Conservation (phyloP, 2,888 invertebrate genomes). For the Tetramorium bicarinatum region DNA sequence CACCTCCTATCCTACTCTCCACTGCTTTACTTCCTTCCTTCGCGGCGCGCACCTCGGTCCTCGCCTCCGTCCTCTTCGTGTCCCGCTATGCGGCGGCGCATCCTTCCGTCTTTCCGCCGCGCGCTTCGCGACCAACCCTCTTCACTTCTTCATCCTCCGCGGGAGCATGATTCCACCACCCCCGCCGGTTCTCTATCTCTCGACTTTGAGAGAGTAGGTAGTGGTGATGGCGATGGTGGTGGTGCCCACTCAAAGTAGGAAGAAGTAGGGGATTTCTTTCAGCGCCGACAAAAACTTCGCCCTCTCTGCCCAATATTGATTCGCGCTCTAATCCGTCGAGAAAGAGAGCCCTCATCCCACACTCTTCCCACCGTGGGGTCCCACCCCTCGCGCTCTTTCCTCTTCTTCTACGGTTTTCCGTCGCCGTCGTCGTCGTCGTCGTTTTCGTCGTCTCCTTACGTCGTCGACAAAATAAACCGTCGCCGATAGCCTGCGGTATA, state of each 20-base stretch:
- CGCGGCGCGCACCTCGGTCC: constrained; percentile 60
- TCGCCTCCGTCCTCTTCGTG: constrained; percentile 46
- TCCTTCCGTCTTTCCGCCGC: constrained; percentile 59
- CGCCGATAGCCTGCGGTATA: constrained; percentile 74
- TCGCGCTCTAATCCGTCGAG: constrained; percentile 84
- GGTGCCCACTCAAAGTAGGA: constrained; percentile 73
- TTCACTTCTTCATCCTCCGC: constrained; percentile 50
- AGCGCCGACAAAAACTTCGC: constrained; percentile 84
- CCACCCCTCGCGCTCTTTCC: constrained; percentile 9
- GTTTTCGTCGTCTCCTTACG: constrained; percentile 72
- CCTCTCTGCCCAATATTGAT: constrained; percentile 86
- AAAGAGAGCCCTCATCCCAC: constrained; percentile 67
- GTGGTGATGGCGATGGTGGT: constrained; percentile 23
- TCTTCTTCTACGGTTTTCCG: constrained; percentile 34
- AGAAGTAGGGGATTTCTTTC: constrained; percentile 82
- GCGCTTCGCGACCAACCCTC: constrained; percentile 54
- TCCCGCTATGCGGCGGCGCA: constrained; percentile 47
- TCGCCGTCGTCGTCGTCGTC: constrained; percentile 50
- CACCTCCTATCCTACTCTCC: constrained; percentile 55
- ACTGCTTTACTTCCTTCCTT: constrained; percentile 67
- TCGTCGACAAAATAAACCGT: constrained; percentile 84
- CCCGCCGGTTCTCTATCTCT: constrained; percentile 53
- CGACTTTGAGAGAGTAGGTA: constrained; percentile 45
- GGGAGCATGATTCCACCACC: constrained; percentile 52
- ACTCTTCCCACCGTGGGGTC: constrained; percentile 1